phyloP scores from a whole-genome alignment of 2,113 vertebrate genomes.

The Lonchura striata region DNA sequence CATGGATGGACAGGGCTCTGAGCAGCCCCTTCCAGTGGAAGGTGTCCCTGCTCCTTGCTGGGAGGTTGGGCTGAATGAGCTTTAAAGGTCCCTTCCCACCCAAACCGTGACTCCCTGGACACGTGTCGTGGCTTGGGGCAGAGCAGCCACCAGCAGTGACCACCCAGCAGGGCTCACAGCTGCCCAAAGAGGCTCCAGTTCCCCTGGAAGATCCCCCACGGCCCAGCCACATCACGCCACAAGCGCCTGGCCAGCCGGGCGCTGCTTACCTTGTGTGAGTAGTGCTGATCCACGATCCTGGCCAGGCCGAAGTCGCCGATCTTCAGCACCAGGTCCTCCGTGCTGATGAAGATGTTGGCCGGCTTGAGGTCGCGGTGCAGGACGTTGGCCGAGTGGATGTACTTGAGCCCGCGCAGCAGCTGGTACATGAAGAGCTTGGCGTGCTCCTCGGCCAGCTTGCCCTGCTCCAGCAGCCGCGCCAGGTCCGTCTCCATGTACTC shows the following conservation, averaged over 20 bases:
- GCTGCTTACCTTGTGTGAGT: constrained; percentile 89
- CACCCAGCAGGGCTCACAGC: not conserved
- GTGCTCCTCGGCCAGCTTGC: constrained; percentile 84
- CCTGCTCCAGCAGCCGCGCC: constrained; percentile 88
- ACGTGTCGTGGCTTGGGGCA: not conserved
- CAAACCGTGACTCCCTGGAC: fast-evolving
- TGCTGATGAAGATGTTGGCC: constrained; percentile 94
- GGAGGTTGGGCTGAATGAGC: fast-evolving
- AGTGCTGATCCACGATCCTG: constrained; percentile 93
- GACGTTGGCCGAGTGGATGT: constrained; percentile 96
- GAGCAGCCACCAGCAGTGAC: not conserved
- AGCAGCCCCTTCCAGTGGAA: fast-evolving
- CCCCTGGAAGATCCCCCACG: fast-evolving
- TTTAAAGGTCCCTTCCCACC: not conserved
- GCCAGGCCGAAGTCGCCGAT: constrained; percentile 94
- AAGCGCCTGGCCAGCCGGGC: fast-evolving
- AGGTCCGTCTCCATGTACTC: constrained; percentile 97
- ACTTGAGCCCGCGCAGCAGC: constrained; percentile 95
- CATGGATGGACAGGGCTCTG: not conserved
- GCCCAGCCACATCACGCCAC: fast-evolving
- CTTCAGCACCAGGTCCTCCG: constrained; percentile 93
- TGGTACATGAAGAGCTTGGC: constrained; percentile 97
- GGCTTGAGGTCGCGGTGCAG: constrained; percentile 95
- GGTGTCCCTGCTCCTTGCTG: not conserved
- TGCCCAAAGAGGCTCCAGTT: not conserved